Base-by-base conservation (phyloP, 2,113 vertebrate genomes). In the Barnardius zonarius region DNA sequence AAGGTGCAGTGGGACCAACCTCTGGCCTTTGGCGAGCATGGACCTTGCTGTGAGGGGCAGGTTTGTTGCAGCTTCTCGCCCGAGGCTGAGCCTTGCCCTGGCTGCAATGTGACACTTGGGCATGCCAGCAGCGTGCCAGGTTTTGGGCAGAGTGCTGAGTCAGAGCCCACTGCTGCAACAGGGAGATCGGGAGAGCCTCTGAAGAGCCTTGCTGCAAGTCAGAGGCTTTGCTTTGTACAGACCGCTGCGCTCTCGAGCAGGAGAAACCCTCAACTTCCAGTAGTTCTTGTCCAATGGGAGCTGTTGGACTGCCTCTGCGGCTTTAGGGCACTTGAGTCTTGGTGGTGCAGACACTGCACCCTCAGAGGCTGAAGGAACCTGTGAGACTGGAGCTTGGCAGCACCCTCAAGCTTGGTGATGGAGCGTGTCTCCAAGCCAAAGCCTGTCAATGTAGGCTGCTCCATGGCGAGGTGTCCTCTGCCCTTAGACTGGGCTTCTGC, bases 131-230 rank as follows among this genome's bases (percentile, higher is more conserved):
- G 43, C 77, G 55, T 75, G 91, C 37, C 91, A 28, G 69, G 16
- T 19, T 90, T 76, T 28, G 91, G 78, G 13, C 17, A 43, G 37
- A 59, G 66, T 11, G 57, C 89, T 80, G 89, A 95, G 91, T 93
- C 90, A 85, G 84, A 94, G 74, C 74, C 84, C 35, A 0, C 69
- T 83, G 74, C 83, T 85, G 87, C 7, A 62, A 79, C 14, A 48
- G n/a, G 43, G 87, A 86, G 82, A 59, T 33, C 9, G 1, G 82
- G 61, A 88, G 63, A 55, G 70, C 68, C 44, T 91, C 63, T 73
- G 30, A 68, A 88, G 64, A 46, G 41, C 70, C 68, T 25, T 22
- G 30, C 35, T 80, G 64, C 67, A 54, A 15, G 41, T 57, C 62
- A 27, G 10, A n/a, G 7, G 62, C 70, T 95, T 41, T 31, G 39